Evolutionary conservation across 2,888 invertebrate genomes (phyloP), one percentile per base, ranked within the genome.

Genomic region (Alentia gelatinosa): DNA sequence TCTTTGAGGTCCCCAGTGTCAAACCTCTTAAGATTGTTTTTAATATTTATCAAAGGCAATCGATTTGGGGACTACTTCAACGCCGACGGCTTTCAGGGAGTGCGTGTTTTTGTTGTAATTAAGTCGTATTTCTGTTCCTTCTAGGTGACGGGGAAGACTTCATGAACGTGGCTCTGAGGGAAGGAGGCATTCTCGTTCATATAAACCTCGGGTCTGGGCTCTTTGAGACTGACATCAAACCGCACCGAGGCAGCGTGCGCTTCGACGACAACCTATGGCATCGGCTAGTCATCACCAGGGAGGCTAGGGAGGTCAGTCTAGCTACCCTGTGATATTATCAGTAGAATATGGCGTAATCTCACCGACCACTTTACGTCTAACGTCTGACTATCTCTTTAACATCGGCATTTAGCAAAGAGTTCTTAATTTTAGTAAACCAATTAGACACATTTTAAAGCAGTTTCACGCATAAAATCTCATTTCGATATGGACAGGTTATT

Each of bases 221-320:
- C 0, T 94, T 95, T 47, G 94, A 95, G 90, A 94, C 95, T 74
- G 94, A 93, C 1, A 98, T 96, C 97, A 98, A 93, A 39, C 97
- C 98, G 97, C 92, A 92, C 42, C 75, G 90, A 91, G 95, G 98
- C 98, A 94, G 98, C 98, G 95, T 98, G 40, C 97, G 98, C 89
- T 98, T 99, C 96, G 98, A 99, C 95, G 99, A 99, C 96, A 98
- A 99, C 96, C 98, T 98, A 96, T 99, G 99, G 99, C 99, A 99
- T 96, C 98, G 98, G 96, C 97, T 99, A 90, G 97, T 98, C 90
- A 98, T 99, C 1, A 98, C 98, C 95, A 97, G 99, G 92, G 97
- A 98, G 95, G 98, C 99, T 94, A 98, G 98, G 96, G 98, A 98
- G 97, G 98, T 98, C 96, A 96, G 56, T 56, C 5, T 56, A 12